phyloP scores from a whole-genome alignment of 2,888 invertebrate species.

The Erebia aethiops region DNA sequence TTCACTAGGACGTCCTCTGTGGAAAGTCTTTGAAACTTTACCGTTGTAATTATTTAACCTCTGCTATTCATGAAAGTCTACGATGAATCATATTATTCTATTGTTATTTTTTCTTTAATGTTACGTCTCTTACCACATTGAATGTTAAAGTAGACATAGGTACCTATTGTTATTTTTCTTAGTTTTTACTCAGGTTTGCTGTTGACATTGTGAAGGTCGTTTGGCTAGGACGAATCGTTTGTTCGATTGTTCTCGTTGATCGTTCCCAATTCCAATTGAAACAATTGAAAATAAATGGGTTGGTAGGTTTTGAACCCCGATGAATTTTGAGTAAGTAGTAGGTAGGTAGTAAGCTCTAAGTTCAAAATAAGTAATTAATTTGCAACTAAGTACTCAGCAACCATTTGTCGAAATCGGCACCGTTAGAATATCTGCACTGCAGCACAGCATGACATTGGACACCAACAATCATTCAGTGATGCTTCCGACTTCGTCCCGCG shows the following conservation, averaged over 20 bases:
- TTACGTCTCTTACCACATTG: neutral
- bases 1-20: constrained; percentile 32
- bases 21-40: constrained; percentile 36
- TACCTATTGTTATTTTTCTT: neutral
- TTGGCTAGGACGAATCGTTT: neutral
- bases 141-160: neutral
- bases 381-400: too few species aligned
- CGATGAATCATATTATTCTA: neutral
- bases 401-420: too few species aligned
- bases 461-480: too few species aligned
- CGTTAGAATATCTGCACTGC: too few species aligned
- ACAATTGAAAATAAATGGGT: too few species aligned
- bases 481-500: too few species aligned
- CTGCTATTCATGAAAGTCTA: constrained; percentile 18
- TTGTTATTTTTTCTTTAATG: neutral
- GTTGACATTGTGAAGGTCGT: neutral
- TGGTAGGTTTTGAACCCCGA: too few species aligned
- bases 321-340: too few species aligned
- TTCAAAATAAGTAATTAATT: too few species aligned
- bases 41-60: constrained; percentile 29
- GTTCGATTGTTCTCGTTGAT: neutral
- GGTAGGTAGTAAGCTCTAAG: too few species aligned
- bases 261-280: too few species aligned
- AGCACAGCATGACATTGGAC: too few species aligned
- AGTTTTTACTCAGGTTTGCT: neutral